These are phyloP conservation scores for Trinorchestia longiramus DNA, from an alignment of 1,140 invertebrate genomes.

Conservation along the genomic window DNA sequence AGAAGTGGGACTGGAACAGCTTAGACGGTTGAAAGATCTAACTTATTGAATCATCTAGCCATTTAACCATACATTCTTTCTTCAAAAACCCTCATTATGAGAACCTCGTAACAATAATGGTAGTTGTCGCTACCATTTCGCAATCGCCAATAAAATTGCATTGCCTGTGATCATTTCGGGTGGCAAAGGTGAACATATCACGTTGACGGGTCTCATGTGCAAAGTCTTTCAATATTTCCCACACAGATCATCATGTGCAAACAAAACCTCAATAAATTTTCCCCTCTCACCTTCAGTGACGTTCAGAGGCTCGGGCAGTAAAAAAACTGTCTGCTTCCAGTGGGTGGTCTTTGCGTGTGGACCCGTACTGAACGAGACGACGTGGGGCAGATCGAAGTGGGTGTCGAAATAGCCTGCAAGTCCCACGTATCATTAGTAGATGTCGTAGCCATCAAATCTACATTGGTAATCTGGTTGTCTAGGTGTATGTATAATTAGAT, in stretches of 20 bases:
- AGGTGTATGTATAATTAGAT: neutral
- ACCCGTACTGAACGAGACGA: constrained; percentile 80
- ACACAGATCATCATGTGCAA: neutral
- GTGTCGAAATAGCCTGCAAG: constrained; percentile 85
- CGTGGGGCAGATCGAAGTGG: constrained; percentile 82
- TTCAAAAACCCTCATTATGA: too few species aligned
- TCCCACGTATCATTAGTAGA: neutral
- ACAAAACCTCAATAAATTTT: neutral
- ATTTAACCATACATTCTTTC: too few species aligned
- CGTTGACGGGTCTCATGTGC: too few species aligned
- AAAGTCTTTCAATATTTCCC: too few species aligned
- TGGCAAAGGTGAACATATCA: too few species aligned
- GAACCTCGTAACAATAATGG: too few species aligned
- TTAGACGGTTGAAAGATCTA: too few species aligned
- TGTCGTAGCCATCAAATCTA: neutral
- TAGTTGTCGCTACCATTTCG: too few species aligned
- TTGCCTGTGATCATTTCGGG: too few species aligned
- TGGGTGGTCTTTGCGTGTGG: constrained; percentile 85
- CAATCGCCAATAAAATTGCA: too few species aligned
- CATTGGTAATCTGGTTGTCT: neutral
- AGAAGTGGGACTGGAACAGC: too few species aligned
- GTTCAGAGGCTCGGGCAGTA: constrained; percentile 80
- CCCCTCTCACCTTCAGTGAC: constrained; percentile 77
- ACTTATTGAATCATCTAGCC: too few species aligned
- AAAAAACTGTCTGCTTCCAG: constrained; percentile 98